phyloP scores from a whole-genome alignment of 2,113 vertebrate species.

The Glaucomys volans region DNA sequence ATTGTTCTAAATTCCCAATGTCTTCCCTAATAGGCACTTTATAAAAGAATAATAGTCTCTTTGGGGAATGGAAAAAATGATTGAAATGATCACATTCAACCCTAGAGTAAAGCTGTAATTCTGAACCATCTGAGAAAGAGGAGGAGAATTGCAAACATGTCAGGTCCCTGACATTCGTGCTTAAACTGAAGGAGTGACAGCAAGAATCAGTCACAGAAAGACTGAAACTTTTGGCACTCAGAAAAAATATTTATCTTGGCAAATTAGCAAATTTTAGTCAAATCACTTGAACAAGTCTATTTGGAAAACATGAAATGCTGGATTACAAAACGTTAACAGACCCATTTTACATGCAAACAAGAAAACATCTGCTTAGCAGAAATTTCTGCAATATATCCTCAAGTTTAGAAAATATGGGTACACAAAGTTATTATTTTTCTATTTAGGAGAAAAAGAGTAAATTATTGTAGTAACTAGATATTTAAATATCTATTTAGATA shows the following conservation, averaged over 20 bases:
- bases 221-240: neutral
- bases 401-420: neutral
- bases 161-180: neutral
- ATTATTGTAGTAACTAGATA: neutral
- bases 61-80: constrained; percentile 77
- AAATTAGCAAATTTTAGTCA: constrained; percentile 61
- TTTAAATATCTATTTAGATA: neutral
- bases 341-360: constrained; percentile 59
- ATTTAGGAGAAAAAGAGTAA: neutral
- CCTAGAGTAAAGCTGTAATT: neutral
- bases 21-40: constrained; percentile 78
- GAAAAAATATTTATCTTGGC: constrained; percentile 69
- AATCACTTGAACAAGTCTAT: constrained; percentile 67
- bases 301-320: constrained; percentile 60
- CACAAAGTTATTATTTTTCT: neutral
- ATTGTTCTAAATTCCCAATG: constrained; percentile 76
- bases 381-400: neutral
- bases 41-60: constrained; percentile 75
- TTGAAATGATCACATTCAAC: constrained; percentile 68
- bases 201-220: constrained; percentile 37
- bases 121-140: neutral
- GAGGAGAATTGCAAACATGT: neutral
- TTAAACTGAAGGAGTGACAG: neutral
- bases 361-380: constrained; percentile 66
- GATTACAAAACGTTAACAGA: constrained; percentile 61